These are phyloP conservation scores for Cotesia typhae DNA, from an alignment of 1,140 invertebrate species.

Conservation along the genomic window DNA sequence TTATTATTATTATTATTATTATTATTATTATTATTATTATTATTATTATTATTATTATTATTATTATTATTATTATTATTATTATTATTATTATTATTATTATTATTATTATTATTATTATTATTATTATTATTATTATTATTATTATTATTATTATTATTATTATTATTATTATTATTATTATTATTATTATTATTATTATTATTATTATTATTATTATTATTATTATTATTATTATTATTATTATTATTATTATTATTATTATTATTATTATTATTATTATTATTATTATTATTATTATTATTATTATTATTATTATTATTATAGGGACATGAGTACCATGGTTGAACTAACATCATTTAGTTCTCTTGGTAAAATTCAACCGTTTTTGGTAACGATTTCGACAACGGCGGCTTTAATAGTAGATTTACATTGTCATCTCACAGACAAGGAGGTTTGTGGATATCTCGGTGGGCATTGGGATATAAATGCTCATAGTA, in stretches of 20 bases:
- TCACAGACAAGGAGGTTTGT: slow-evolving; percentile 90
- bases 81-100: slow-evolving; percentile 56
- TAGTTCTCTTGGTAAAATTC: slow-evolving; percentile 85
- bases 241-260: slow-evolving; percentile 63
- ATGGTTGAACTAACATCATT: slow-evolving; percentile 90
- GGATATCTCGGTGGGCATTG: slow-evolving; percentile 94
- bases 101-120: slow-evolving; percentile 62
- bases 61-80: slow-evolving; percentile 63
- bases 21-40: slow-evolving; percentile 56
- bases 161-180: slow-evolving; percentile 62
- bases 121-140: slow-evolving; percentile 63
- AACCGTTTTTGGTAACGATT: slow-evolving; percentile 90
- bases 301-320: slow-evolving; percentile 56
- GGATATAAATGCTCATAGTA: slow-evolving; percentile 94
- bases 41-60: slow-evolving; percentile 62
- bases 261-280: slow-evolving; percentile 56
- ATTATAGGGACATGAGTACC: slow-evolving; percentile 84
- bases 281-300: slow-evolving; percentile 62
- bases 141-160: slow-evolving; percentile 56
- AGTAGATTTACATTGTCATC: slow-evolving; percentile 93
- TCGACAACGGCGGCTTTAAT: slow-evolving; percentile 87
- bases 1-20: slow-evolving; percentile 63
- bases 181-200: slow-evolving; percentile 63
- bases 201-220: slow-evolving; percentile 56
- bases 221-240: slow-evolving; percentile 62